These are phyloP conservation scores for Liposcelis brunnea DNA, from an alignment of 2,888 invertebrate genomes.

Conservation along the genomic window DNA sequence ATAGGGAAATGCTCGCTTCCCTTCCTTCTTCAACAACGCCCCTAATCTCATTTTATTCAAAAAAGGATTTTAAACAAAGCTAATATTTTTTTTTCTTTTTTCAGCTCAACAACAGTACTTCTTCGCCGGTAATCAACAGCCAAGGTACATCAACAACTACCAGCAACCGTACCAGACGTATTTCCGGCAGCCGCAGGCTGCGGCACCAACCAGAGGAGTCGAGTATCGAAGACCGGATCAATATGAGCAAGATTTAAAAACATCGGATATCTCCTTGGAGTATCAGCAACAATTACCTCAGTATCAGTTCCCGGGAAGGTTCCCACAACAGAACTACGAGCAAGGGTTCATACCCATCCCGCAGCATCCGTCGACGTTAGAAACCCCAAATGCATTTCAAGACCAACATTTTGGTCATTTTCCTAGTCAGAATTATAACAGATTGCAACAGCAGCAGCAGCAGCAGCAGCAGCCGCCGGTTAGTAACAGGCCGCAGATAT, in stretches of 20 bases:
- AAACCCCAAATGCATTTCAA: neutral
- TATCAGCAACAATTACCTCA: slow-evolving; percentile 2
- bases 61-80: no score
- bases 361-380: neutral
- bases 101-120: slow-evolving; percentile 5
- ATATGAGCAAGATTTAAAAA: slow-evolving; percentile 5
- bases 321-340: neutral
- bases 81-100: no score
- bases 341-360: no score
- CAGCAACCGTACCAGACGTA: neutral
- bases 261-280: neutral
- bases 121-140: neutral
- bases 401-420: slow-evolving; percentile 8
- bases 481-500: slow-evolving; percentile 1
- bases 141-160: slow-evolving; percentile 3
- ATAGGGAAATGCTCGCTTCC: no score
- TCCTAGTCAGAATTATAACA: neutral
- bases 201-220: neutral
- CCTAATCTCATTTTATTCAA: no score
- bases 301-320: neutral
- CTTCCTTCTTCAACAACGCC: no score
- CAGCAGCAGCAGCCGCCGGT: neutral
- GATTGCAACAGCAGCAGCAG: no score
- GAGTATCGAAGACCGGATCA: neutral
- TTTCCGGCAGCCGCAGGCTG: no score